Evolutionary conservation across 1,140 invertebrate species (phyloP).

Genomic region (Leptoteleia sp.): DNA sequence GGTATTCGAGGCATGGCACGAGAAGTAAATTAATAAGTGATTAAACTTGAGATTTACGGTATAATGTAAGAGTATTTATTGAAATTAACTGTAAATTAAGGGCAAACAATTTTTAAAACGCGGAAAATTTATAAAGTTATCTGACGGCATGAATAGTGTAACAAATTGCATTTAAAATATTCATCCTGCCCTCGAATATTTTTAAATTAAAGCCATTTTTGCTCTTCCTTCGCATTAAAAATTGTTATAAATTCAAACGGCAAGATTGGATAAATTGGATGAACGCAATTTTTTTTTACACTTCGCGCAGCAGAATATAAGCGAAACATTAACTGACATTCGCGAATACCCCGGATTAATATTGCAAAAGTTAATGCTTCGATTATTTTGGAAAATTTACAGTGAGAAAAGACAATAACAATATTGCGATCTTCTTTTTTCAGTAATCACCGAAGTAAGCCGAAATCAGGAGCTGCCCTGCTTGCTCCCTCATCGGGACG

Average conservation of each 20-base stretch:
- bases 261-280: too few relatives aligned
- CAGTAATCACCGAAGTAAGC: conserved; percentile 22
- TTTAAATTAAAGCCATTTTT: neutral
- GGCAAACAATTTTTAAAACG: conserved; percentile 12
- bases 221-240: neutral
- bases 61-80: conserved; percentile 49
- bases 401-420: too few relatives aligned
- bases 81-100: conserved; percentile 46
- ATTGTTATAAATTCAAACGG: neutral
- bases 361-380: too few relatives aligned
- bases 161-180: conserved; percentile 16
- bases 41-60: conserved; percentile 52
- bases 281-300: too few relatives aligned
- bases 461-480: too few relatives aligned
- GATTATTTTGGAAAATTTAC: too few relatives aligned
- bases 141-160: conserved; percentile 1
- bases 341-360: too few relatives aligned
- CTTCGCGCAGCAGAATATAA: too few relatives aligned
- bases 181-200: neutral
- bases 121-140: conserved; percentile 14
- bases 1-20: conserved; percentile 44
- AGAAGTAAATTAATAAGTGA: conserved; percentile 60
- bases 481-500: too few relatives aligned
- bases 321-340: too few relatives aligned
- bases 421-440: conserved; percentile 4